Conservation (phyloP, 2,888 invertebrate species). For the Stenoptilia bipunctidactyla region DNA sequence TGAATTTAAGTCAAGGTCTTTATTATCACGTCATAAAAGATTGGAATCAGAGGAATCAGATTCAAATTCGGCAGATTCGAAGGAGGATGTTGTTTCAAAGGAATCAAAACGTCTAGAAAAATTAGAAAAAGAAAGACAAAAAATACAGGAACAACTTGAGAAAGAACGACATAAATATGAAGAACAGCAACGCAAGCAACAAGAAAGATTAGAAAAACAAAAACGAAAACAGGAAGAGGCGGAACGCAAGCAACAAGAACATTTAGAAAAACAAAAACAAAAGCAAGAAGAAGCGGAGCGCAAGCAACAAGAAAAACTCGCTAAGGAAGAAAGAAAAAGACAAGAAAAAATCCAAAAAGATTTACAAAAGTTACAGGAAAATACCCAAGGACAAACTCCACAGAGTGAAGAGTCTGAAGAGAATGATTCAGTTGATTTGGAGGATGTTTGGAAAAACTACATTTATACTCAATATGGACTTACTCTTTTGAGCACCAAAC, state of each 20-base stretch:
- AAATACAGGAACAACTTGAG: slow-evolving; percentile 18
- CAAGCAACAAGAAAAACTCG: slow-evolving; percentile 27
- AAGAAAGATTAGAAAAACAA: slow-evolving; percentile 21
- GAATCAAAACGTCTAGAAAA: slow-evolving; percentile 22
- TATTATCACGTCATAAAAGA: slow-evolving; percentile 23
- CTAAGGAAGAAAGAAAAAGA: slow-evolving; percentile 30
- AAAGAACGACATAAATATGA: slow-evolving; percentile 21
- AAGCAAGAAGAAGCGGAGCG: slow-evolving; percentile 22
- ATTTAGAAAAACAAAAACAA: slow-evolving; percentile 6
- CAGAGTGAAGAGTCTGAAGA: slow-evolving; percentile 29
- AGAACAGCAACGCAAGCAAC: slow-evolving; percentile 15
- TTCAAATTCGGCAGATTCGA: not conserved
- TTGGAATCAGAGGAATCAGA: not conserved
- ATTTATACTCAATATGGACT: slow-evolving; percentile 47
- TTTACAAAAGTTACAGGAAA: slow-evolving; percentile 24
- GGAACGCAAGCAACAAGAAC: slow-evolving; percentile 20
- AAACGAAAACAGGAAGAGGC: slow-evolving; percentile 17
- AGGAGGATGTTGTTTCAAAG: slow-evolving; percentile 19
- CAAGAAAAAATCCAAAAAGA: slow-evolving; percentile 28
- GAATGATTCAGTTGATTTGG: slow-evolving; percentile 38
- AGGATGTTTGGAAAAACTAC: slow-evolving; percentile 48
- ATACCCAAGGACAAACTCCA: slow-evolving; percentile 22
- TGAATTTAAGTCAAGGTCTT: slow-evolving; percentile 22
- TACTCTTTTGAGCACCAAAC: slow-evolving; percentile 29
- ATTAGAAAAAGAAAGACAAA: slow-evolving; percentile 13